Base-by-base conservation (phyloP, 2,888 invertebrate genomes). In the Oscheius sp. region DNA sequence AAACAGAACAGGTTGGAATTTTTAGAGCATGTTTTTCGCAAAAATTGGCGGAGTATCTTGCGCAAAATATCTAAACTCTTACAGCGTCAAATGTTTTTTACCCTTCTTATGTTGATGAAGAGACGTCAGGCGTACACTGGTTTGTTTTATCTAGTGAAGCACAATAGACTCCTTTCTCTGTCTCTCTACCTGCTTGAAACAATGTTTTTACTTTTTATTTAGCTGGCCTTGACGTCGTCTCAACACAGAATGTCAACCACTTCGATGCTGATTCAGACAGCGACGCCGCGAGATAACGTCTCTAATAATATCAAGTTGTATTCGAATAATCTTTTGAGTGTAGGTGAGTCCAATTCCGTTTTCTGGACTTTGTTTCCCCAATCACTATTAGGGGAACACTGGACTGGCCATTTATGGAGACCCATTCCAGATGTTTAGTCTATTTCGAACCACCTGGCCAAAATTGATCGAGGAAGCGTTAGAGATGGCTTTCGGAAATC, bases 1-100 rank as follows among this genome's bases (percentile, higher is more conserved):
- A 79, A 72, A 81, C 81, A n/a, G 84, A 84, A 62, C 84, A 79
- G 79, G 79, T 79, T 5, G 35, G 63, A 21, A 21, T 21, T 21
- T 21, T 21, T 21, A 21, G 21, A 21, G 21, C 21, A 21, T 21
- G 21, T 21, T 21, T 21, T 21, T 21, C 21, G 21, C 21, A 21
- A 21, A 21, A 21, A 21, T 21, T 21, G 21, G 21, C 21, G 21
- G 21, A 21, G 21, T 21, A n/a, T 55, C 9, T 21, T 9, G 13
- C 9, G 13, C 9, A 21, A 55, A 9, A 29, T 2, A 55, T 21
- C 2, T 55, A 7, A 55, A 4, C 2, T 13, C 11, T 53, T 53
- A 4, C 29, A 29, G n/a, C 53, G 53, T 4, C n/a, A 53, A 53
- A 53, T 53, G 29, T 53, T 53, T 53, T 53, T 53, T 53, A 53